Evolutionary conservation across 2,113 vertebrate genomes (phyloP).

Genomic region (Semnopithecus entellus): DNA sequence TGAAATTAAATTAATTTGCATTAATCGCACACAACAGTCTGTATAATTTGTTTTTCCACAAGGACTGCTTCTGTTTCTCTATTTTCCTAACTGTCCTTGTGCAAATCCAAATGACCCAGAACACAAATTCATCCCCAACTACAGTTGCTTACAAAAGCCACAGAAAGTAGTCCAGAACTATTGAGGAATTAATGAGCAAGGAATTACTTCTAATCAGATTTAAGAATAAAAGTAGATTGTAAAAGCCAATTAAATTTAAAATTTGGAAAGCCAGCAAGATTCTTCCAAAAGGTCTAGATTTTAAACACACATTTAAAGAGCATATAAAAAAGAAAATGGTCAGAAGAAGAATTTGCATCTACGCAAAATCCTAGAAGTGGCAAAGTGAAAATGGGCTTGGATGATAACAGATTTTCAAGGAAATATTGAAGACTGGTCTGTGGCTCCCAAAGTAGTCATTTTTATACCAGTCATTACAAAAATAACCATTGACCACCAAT

Average conservation of each 20-base stretch:
- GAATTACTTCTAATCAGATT: neutral
- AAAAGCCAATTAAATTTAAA: slow-evolving; percentile 41
- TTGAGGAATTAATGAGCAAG: neutral
- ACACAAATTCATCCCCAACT: neutral
- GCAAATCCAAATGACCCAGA: slow-evolving; percentile 29
- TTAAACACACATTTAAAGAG: neutral
- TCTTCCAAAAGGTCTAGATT: neutral
- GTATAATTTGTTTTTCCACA: neutral
- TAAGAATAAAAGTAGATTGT: neutral
- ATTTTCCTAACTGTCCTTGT: slow-evolving; percentile 15
- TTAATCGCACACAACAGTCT: neutral
- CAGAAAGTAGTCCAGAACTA: neutral
- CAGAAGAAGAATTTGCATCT: neutral
- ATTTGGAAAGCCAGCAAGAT: slow-evolving; percentile 9
- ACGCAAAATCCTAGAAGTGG: neutral
- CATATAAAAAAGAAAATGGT: neutral
- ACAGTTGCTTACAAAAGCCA: neutral
- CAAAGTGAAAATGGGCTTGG: neutral
- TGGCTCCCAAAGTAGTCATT: neutral
- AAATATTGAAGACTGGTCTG: neutral
- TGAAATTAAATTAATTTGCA: slow-evolving; percentile 44
- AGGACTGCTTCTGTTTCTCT: slow-evolving; percentile 24
- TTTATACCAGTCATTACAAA: neutral
- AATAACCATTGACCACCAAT: neutral
- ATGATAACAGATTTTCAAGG: neutral